phyloP scores from a whole-genome alignment of 2,113 vertebrate genomes.

The Acinonyx jubatus region DNA sequence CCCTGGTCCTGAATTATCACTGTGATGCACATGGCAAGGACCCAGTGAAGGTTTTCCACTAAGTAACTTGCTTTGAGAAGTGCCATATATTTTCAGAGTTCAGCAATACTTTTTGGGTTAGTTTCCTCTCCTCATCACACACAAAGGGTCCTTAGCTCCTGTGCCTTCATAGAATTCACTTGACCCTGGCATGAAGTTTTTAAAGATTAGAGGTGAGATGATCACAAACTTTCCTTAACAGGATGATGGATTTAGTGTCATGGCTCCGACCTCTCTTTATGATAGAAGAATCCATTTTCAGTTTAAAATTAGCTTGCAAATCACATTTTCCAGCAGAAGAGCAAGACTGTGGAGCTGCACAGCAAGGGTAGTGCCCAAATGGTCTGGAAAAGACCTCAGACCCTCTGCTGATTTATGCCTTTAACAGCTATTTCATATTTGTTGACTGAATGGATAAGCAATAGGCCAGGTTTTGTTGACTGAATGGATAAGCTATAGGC shows the following conservation, averaged over 20 bases:
- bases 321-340: background rate
- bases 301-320: background rate
- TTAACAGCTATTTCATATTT: background rate
- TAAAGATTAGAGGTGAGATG: background rate
- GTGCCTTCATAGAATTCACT: background rate
- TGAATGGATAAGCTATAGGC: background rate
- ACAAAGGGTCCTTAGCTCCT: background rate
- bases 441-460: background rate
- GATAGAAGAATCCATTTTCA: background rate
- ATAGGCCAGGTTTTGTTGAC: background rate
- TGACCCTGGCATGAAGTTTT: background rate
- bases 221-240: background rate
- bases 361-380: background rate
- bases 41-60: background rate
- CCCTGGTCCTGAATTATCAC: background rate
- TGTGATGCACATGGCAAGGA: rapidly evolving
- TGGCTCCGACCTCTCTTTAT: background rate
- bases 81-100: background rate
- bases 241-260: background rate
- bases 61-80: background rate
- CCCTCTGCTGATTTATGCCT: background rate
- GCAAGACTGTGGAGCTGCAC: background rate
- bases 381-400: too few species aligned
- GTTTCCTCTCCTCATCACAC: background rate
- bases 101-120: background rate